Evolutionary conservation across 2,113 vertebrate genomes (phyloP).

Genomic region (Stigmatopora argus): DNA sequence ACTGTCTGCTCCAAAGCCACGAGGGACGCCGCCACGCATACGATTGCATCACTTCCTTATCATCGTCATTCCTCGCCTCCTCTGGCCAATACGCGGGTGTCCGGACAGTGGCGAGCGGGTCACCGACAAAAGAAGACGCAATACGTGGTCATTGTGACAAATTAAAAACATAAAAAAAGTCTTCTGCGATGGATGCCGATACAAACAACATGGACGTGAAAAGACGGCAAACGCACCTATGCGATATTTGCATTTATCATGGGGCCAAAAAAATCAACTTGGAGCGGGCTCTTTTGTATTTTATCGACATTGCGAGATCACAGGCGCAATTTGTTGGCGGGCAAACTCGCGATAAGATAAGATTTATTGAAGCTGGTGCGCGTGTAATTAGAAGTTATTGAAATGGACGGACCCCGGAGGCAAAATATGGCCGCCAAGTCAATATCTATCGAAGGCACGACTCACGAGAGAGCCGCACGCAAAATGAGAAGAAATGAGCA

Average conservation of each 20-base stretch:
- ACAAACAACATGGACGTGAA: conserved; percentile 7
- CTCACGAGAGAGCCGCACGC: conserved; percentile 25
- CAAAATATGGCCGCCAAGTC: conserved; percentile 53
- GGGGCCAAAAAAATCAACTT: conserved; percentile 18
- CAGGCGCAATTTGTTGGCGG: conserved; percentile 50
- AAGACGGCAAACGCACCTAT: conserved; percentile 7
- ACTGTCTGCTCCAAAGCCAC: conserved; percentile 16
- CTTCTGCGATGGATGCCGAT: conserved; percentile 58
- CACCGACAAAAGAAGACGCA: conserved; percentile 47
- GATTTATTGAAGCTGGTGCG: conserved; percentile 47
- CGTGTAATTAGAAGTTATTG: conserved; percentile 60
- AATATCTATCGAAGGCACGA: conserved; percentile 56
- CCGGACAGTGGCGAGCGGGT: conserved; percentile 44
- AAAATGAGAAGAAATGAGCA: conserved; percentile 28
- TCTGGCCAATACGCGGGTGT: conserved; percentile 40
- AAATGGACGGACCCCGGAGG: conserved; percentile 44
- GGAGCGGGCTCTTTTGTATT: conserved; percentile 22
- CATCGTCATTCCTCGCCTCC: conserved; percentile 26
- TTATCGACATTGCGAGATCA: conserved; percentile 52
- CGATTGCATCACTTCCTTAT: conserved; percentile 24
- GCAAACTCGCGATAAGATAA: conserved; percentile 52
- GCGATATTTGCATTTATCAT: conserved; percentile 40
- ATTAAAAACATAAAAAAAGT: no score
- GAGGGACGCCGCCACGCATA: conserved; percentile 1
- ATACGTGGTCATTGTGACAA: conserved; percentile 57